Percentiles rank a stretch among this genome's conserved stretches.
Evolutionary conservation across 1,140 invertebrate genomes (phyloP).

Genomic region (Drosophila bocqueti): DNA sequence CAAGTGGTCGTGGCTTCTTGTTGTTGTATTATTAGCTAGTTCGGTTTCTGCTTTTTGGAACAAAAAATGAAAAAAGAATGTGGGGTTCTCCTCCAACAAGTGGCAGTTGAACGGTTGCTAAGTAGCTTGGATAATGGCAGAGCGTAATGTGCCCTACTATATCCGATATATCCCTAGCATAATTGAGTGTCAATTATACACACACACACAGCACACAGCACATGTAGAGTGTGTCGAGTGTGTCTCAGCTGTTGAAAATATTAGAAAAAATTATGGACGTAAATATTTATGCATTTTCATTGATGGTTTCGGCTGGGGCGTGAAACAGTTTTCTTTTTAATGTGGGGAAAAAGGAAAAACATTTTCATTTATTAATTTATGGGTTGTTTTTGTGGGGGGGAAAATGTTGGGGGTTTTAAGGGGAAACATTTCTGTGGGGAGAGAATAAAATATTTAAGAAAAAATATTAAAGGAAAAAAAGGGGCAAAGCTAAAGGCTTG

Average conservation of each 20-base stretch:
- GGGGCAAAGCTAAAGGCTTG: no score
- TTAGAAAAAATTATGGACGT: slow-evolving; percentile 80
- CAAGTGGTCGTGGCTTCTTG: slow-evolving; percentile 59
- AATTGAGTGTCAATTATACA: slow-evolving; percentile 80
- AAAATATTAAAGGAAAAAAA: not conserved
- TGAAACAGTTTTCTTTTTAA: slow-evolving; percentile 52
- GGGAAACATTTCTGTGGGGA: slow-evolving; percentile 3
- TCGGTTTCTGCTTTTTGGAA: slow-evolving; percentile 49
- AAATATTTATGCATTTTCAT: slow-evolving; percentile 82
- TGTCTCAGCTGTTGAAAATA: slow-evolving; percentile 82
- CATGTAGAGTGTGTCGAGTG: slow-evolving; percentile 18
- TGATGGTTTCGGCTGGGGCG: slow-evolving; percentile 29
- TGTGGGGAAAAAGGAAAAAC: slow-evolving; percentile 43
- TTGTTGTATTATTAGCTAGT: slow-evolving; percentile 80
- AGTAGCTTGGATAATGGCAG: slow-evolving; percentile 78
- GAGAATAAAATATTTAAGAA: not conserved
- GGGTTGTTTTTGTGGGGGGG: slow-evolving; percentile 33
- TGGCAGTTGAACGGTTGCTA: slow-evolving; percentile 78
- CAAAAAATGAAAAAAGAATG: slow-evolving; percentile 13
- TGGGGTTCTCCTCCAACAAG: slow-evolving; percentile 64
- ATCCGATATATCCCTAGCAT: slow-evolving; percentile 41
- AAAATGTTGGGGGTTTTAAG: slow-evolving; percentile 2
- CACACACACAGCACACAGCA: slow-evolving; percentile 29
- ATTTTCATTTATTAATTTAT: slow-evolving; percentile 78
- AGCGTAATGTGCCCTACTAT: slow-evolving; percentile 55